Base-by-base conservation (phyloP, 2,113 vertebrate species). In the Nothobranchius furzeri region DNA sequence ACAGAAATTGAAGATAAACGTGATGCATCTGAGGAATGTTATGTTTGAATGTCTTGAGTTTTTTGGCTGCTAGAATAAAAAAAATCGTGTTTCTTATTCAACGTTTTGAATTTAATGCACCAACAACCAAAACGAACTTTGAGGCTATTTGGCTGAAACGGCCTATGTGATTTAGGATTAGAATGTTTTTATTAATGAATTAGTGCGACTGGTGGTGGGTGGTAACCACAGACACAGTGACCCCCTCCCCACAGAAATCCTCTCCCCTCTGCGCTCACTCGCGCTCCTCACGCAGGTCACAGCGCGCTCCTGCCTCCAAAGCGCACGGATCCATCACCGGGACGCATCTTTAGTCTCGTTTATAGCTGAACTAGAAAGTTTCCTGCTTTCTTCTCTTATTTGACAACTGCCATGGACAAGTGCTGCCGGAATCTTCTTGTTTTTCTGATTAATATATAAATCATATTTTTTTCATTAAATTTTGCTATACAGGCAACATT, bases 241-340 rank as follows among this genome's bases (percentile, higher is more conserved):
- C 49, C 1, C 51, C 6, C 8, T 2, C 51, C 3, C 17, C 6
- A 10, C 14, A 74, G 68, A 48, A 65, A 49, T 12, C 54, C 48
- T 42, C 64, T 68, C 42, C 46, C 30, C 20, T 60, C 64, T n/a
- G 20, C 52, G 46, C 68, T 56, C 71, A 37, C 52, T 71, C 64
- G 17, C 75, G 59, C 74, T 56, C 56, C 51, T 42, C 48, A 14
- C 11, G 53, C 56, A 43, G 51, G 50, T 73, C 66, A 73, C 70
- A 60, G 66, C 30, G 17, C 61, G 55, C 54, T 64, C 55, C 51
- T 57, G 35, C 52, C 58, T 24, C 51, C 61, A 14, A 43, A 20
- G 75, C 73, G 63, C 73, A 49, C 49, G 14, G 56, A 25, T 25
- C 58, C 36, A 8, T 49, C 46, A 75, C 7, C 60, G 12, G 42